Base-by-base conservation (phyloP, 1,140 invertebrate genomes). In the Fopius arisanus region DNA sequence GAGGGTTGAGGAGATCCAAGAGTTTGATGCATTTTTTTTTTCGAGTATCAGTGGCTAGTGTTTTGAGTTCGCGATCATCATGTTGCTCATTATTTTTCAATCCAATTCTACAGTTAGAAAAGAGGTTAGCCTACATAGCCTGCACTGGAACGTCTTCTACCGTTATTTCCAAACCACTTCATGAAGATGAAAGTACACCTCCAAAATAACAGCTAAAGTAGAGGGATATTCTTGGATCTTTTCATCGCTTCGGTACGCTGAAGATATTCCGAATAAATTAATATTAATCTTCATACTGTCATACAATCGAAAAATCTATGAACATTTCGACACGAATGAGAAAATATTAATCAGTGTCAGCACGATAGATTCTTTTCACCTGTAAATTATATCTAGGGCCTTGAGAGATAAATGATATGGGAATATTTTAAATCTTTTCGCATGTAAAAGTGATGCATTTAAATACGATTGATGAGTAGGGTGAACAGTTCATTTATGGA, bases 391-490 rank as follows among this genome's bases (percentile, higher is more conserved):
- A 54, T 12, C 3, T 59, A 23, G 54, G 23, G 19, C 54, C 54
- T 59, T 59, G 10, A 59, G 14, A 26, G 2, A 59, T 26, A 3
- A 26, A 59, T 21, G 26, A 23, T 14, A 21, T 59, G 19, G 26
- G 26, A 59, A 26, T 59, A 59, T 10, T 26, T 59, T 3, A 59
- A 28, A 26, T 59, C 23, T 23, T 26, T 59, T 28, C 54, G 54
- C 54, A 59, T 59, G 54, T 59, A 59, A 59, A 59, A 26, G 54
- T 59, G 21, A 65, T 65, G 19, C 28, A 62, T 28, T 31, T 33
- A 29, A 65, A 65, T 31, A 16, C 3, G 16, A 31, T 65, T 65
- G 33, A 65, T 65, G 29, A 37, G 29, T 65, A n/a, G n/a, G n/a
- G n/a, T n/a, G n/a, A n/a, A n/a, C n/a, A n/a, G n/a, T n/a, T n/a